Evolutionary conservation across 2,113 vertebrate species (phyloP), one percentile per base, ranked within the genome.

Genomic region (Sphaerodactylus townsendi): DNA sequence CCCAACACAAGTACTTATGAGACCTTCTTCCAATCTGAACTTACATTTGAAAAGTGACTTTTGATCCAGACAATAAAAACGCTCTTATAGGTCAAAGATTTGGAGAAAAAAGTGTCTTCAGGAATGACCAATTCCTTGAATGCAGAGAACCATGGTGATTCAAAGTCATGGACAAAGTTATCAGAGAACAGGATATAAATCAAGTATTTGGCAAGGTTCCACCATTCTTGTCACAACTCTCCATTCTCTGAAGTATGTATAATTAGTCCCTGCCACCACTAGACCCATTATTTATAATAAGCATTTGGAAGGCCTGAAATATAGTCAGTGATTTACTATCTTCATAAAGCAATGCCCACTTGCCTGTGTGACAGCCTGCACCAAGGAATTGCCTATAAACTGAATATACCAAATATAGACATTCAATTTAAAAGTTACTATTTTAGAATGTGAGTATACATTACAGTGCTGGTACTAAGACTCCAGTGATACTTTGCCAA

Each of bases 151-250:
- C 44, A 23, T 4, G n/a, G 50, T 0, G 1, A 84, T 73, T 83
- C 86, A 78, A 84, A 92, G 84, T 50, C 6, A 1, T 5, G 78
- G 83, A 71, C 1, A 0, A 88, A 92, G 68, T 66, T 79, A 90
- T 30, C 2, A 0, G 1, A 84, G 13, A 85, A 50, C 65, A 28
- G 5, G 19, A 87, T 59, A 86, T 87, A 85, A 90, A 91, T 84
- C 82, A 86, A 74, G 7, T 33, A 62, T 84, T 87, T 4, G 0
- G 86, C 48, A 88, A 41, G 82, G 46, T 14, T 87, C 81, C 83
- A 71, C 46, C 19, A 17, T 28, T 84, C 83, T n/a, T 78, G 83
- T 23, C 66, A 84, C 83, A 70, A 71, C 11, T n/a, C 69, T 77
- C 59, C 77, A 17, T 69, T 84, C 65, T 84, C 50, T 28, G 66